These are phyloP conservation scores for Idaea aversata DNA, from an alignment of 2,888 invertebrate genomes.

Conservation along the genomic window DNA sequence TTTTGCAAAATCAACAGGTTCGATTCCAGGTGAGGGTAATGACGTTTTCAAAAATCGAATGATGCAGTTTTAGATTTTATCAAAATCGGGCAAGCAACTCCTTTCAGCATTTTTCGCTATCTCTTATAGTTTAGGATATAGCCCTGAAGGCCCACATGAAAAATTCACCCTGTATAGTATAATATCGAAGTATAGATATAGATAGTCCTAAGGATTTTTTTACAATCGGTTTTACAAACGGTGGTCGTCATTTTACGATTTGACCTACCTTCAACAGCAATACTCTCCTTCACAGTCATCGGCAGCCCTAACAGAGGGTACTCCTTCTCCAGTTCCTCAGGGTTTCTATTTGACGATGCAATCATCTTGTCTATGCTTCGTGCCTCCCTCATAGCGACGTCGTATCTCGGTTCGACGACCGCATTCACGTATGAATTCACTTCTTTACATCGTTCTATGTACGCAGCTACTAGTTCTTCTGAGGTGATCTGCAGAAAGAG, in stretches of 20 bases:
- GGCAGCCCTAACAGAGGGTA: slow-evolving; percentile 92
- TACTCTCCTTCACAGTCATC: slow-evolving; percentile 91
- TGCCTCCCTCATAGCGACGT: slow-evolving; percentile 87
- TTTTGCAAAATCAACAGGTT: no score
- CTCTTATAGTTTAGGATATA: no score
- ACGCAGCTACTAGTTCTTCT: slow-evolving; percentile 85
- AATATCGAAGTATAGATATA: no score
- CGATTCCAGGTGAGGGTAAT: no score
- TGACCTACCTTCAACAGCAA: slow-evolving; percentile 84
- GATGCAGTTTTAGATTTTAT: no score
- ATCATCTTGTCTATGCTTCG: slow-evolving; percentile 85
- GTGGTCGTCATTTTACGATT: background rate
- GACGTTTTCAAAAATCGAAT: no score
- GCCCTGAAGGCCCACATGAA: no score
- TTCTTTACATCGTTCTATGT: slow-evolving; percentile 87
- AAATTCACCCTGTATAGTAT: no score
- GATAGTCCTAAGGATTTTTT: no score
- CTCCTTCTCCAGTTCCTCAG: slow-evolving; percentile 82
- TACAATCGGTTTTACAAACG: no score
- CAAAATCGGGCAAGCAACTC: no score
- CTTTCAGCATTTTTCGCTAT: no score
- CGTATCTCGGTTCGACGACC: slow-evolving; percentile 88
- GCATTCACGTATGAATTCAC: slow-evolving; percentile 90
- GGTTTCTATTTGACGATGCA: slow-evolving; percentile 72
- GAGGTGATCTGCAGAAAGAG: slow-evolving; percentile 82